phyloP scores from a whole-genome alignment of 2,797 vertebrate genomes.

The Diglossa cyanea region DNA sequence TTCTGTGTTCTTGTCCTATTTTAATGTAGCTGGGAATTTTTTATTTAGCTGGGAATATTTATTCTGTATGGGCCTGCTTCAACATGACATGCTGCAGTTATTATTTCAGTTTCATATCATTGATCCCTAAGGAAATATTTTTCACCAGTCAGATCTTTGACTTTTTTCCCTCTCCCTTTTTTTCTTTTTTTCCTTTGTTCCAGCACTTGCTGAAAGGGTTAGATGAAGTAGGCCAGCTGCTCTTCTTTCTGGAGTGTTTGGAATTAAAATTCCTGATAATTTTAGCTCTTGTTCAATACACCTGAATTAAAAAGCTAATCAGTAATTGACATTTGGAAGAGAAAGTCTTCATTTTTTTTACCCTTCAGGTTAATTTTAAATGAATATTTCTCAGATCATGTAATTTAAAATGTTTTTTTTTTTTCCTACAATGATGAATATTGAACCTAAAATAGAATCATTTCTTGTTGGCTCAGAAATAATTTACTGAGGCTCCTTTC shows the following conservation, averaged over 20 bases:
- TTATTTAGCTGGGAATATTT: background rate
- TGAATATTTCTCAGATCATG: background rate
- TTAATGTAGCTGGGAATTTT: background rate
- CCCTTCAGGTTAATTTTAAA: background rate
- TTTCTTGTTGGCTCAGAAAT: background rate
- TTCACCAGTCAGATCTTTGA: background rate
- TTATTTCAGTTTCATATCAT: background rate
- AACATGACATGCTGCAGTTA: background rate
- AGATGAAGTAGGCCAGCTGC: background rate
- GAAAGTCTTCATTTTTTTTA: conserved; percentile 6
- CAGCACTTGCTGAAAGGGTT: background rate
- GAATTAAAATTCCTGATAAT: background rate
- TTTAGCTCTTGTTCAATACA: background rate
- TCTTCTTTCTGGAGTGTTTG: background rate
- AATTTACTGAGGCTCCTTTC: background rate
- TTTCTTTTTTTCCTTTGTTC: background rate
- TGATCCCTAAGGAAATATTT: background rate
- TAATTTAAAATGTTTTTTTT: background rate
- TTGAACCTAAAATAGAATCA: background rate
- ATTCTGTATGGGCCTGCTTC: background rate
- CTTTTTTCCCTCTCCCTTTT: too few species aligned
- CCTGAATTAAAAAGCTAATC: background rate
- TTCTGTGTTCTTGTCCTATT: background rate
- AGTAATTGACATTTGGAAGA: background rate
- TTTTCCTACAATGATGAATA: background rate